phyloP scores from a whole-genome alignment of 2,888 invertebrate genomes.

The Caenorhabditis japonica region DNA sequence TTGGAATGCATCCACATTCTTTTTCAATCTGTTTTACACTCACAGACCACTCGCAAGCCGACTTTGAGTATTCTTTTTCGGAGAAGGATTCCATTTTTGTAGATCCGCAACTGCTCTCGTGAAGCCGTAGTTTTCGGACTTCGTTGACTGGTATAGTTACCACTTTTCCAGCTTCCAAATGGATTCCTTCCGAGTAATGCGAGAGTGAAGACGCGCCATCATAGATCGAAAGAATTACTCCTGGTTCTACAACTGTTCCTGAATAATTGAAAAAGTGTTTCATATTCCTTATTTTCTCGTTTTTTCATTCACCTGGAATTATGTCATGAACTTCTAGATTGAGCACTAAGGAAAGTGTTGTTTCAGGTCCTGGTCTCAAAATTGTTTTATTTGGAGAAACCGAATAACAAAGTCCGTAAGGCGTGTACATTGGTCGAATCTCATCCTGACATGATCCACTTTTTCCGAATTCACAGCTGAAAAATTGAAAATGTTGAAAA shows the following conservation, averaged over 20 bases:
- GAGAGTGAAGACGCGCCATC: constrained; percentile 60
- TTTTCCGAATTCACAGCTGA: constrained; percentile 71
- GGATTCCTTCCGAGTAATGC: constrained; percentile 70
- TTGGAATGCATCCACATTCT: constrained; percentile 56
- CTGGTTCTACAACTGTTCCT: constrained; percentile 62
- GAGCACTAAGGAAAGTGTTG: constrained; percentile 68
- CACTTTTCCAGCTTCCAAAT: constrained; percentile 71
- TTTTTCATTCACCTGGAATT: constrained; percentile 58
- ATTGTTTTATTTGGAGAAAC: constrained; percentile 70
- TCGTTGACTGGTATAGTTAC: constrained; percentile 74
- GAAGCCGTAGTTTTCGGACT: constrained; percentile 64
- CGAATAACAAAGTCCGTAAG: constrained; percentile 68
- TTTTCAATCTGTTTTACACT: constrained; percentile 54
- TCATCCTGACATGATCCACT: constrained; percentile 68
- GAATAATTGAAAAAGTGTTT: no score
- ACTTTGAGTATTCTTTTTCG: constrained; percentile 64
- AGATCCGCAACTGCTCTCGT: constrained; percentile 64
- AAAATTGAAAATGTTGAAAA: neutral
- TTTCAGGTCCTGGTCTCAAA: constrained; percentile 71
- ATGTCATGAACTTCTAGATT: constrained; percentile 72
- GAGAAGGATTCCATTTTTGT: constrained; percentile 60
- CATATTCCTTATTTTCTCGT: no score
- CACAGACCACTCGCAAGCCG: constrained; percentile 69
- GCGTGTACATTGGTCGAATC: constrained; percentile 68
- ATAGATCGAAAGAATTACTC: constrained; percentile 68